Conservation (phyloP, 2,888 invertebrate species). For the Tupiocoris notatus region DNA sequence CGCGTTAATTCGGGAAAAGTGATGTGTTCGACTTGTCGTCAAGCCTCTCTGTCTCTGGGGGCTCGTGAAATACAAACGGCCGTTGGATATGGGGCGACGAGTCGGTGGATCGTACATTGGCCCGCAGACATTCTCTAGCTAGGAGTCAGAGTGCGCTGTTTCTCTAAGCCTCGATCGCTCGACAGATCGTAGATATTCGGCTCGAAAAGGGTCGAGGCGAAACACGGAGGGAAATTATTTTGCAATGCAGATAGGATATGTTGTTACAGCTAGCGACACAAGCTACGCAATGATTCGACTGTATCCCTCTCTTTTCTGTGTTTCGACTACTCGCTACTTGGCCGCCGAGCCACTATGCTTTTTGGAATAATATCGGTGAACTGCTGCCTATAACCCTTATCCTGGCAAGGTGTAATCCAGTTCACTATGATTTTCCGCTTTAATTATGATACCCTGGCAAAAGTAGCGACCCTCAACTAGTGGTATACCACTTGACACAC, state of each 20-base stretch:
- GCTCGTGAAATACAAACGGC: neutral
- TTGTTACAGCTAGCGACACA: neutral
- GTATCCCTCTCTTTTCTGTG: too few relatives aligned
- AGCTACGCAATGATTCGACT: neutral
- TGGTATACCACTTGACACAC: too few relatives aligned
- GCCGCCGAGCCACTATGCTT: too few relatives aligned
- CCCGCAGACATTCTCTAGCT: neutral
- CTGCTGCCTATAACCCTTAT: too few relatives aligned
- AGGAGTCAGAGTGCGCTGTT: neutral
- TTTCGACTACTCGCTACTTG: too few relatives aligned
- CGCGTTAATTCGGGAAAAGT: neutral
- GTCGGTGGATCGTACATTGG: neutral
- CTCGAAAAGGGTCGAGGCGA: neutral
- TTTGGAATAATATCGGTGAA: too few relatives aligned
- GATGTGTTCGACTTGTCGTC: neutral
- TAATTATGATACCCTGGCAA: too few relatives aligned
- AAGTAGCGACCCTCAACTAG: too few relatives aligned
- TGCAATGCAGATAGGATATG: neutral
- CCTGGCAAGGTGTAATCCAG: too few relatives aligned
- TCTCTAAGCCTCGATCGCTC: neutral
- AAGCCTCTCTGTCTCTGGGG: neutral
- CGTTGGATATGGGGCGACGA: neutral
- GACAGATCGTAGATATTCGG: neutral
- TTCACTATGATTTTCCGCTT: too few relatives aligned
- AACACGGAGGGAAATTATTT: neutral